Conservation (phyloP, 2,113 vertebrate genomes). For the Sigmodon hispidus region DNA sequence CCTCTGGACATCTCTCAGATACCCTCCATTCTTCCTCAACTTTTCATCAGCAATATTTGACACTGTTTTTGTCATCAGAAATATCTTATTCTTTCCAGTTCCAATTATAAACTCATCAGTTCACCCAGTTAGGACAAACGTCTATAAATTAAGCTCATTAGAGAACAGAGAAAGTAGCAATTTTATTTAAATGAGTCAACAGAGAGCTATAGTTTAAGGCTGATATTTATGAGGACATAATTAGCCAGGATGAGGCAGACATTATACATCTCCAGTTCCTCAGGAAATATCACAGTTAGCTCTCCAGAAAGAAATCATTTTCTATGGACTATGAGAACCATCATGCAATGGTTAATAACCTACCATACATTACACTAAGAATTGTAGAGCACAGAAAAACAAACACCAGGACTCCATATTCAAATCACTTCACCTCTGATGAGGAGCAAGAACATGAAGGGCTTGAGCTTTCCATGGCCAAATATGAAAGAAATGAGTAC, state of each 20-base stretch:
- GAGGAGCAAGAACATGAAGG: background rate
- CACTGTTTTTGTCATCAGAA: background rate
- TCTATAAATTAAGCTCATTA: constrained; percentile 62
- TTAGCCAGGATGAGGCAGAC: constrained; percentile 44
- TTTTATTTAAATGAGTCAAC: constrained; percentile 65
- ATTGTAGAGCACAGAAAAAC: background rate
- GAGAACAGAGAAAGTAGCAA: constrained; percentile 42
- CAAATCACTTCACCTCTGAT: background rate
- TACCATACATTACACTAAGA: background rate
- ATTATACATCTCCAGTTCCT: background rate
- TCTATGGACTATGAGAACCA: background rate
- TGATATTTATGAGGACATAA: constrained; percentile 57
- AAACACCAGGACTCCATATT: background rate
- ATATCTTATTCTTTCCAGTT: background rate
- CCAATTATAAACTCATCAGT: constrained; percentile 51
- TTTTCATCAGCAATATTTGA: background rate
- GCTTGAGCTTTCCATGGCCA: background rate
- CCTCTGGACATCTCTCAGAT: background rate
- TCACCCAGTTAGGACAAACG: background rate
- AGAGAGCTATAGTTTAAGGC: constrained; percentile 53
- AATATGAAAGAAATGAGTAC: background rate
- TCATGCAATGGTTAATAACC: background rate
- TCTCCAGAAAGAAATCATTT: background rate
- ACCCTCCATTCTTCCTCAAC: background rate
- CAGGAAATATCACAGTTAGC: background rate